Conservation (phyloP, 2,888 invertebrate genomes). For the Stictocephala bisonia region DNA sequence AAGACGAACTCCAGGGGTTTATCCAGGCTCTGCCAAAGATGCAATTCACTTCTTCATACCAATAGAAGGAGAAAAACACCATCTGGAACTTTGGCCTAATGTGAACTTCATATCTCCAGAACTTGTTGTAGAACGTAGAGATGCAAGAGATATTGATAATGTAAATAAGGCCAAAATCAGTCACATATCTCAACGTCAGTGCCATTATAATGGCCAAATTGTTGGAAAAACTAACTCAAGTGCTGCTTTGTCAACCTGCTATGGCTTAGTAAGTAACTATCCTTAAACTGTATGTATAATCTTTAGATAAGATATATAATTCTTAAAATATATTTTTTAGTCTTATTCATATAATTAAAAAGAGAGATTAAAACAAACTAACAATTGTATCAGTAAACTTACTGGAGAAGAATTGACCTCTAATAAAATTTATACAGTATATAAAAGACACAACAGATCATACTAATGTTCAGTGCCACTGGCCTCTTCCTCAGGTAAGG, state of each 20-base stretch:
- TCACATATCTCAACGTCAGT: slow-evolving; percentile 61
- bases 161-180: slow-evolving; percentile 57
- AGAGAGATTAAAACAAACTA: no score
- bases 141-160: slow-evolving; percentile 55
- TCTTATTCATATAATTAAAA: no score
- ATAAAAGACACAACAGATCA: no score
- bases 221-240: slow-evolving; percentile 62
- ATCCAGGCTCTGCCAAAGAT: slow-evolving; percentile 52
- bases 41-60: slow-evolving; percentile 63
- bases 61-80: slow-evolving; percentile 63
- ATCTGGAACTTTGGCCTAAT: slow-evolving; percentile 64
- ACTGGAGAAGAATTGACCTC: no score
- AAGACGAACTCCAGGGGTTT: slow-evolving; percentile 43
- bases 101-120: slow-evolving; percentile 63
- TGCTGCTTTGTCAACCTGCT: slow-evolving; percentile 65
- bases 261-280: slow-evolving; percentile 63
- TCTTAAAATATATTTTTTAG: no score
- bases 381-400: no score
- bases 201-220: slow-evolving; percentile 66
- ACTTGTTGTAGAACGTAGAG: slow-evolving; percentile 61
- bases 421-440: no score
- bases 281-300: background rate
- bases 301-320: background rate
- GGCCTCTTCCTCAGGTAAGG: no score
- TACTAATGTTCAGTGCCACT: no score